Evolutionary conservation across 2,888 invertebrate genomes (phyloP), one percentile per base, ranked within the genome.

Genomic region (Bruchidius siliquastri): DNA sequence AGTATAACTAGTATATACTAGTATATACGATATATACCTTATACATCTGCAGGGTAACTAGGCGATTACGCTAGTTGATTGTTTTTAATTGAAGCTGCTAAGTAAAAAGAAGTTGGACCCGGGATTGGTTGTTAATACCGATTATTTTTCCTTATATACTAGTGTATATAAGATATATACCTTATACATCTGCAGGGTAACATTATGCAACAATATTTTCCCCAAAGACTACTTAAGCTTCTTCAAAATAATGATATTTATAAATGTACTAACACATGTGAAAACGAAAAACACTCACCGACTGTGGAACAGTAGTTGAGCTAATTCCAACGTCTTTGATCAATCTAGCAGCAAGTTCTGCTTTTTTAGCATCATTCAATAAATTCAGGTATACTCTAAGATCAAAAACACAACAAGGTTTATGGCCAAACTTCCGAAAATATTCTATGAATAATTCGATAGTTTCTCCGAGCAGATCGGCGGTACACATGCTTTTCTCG

Each of bases 401-500:
- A 85, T 98, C 98, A 10, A 92, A 91, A 75, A 95, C 94, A 75
- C 95, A 95, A 85, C 96, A 96, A 0, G 93, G 92, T 83, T 96
- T 96, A 81, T 94, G 91, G 1, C 96, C 96, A 86, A 97, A 98
- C 78, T 91, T 89, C 69, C 88, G 84, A 79, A 95, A 94, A 87
- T 96, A 98, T 80, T 93, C 92, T 76, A 93, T 88, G 83, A 96
- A 90, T 49, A 94, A 85, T 22, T 93, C 91, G 20, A 91, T 87
- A 20, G 91, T 89, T 81, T 92, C 91, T 0, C 93, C 93, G 22
- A 91, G 84, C 10, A 91, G 83, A 72, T 87, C 85, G 20, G 76
- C 82, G 0, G 91, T 89, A 81, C 91, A 89, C 74, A 88, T 82
- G 8, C 89, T 88, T 18, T 87, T 86, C 68, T 88, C 87, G 10